Percentiles rank a stretch among this genome's conserved stretches.
Evolutionary conservation across 2,113 vertebrate species (phyloP).

Genomic region (Alaudala cheleensis): DNA sequence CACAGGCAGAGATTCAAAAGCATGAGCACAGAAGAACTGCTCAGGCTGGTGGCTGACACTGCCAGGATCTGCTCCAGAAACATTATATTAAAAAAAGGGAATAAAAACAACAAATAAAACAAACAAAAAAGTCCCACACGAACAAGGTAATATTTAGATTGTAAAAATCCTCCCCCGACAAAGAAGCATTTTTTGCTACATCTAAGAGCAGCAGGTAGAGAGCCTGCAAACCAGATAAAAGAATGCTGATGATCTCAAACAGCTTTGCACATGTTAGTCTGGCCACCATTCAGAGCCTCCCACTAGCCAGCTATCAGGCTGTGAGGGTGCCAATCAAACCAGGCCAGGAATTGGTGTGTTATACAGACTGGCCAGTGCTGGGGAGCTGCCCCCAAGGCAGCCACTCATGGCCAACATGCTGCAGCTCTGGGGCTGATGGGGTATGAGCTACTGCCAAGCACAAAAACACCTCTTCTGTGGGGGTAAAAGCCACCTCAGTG

Average conservation of each 20-base stretch:
- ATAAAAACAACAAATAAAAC: no score
- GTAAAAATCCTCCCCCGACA: neutral
- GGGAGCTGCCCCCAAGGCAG: neutral
- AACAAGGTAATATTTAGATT: neutral
- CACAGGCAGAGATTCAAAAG: neutral
- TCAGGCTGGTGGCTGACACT: neutral
- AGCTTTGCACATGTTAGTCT: neutral
- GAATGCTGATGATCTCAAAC: neutral
- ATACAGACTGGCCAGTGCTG: neutral
- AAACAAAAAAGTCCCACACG: neutral
- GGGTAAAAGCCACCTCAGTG: neutral
- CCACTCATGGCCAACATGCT: fast-evolving
- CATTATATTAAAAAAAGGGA: neutral
- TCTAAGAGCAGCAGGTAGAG: neutral
- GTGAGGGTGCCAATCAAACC: neutral
- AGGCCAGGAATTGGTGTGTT: fast-evolving
- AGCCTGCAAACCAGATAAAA: neutral
- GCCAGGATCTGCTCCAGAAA: neutral
- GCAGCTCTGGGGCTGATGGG: neutral
- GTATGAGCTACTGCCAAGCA: neutral
- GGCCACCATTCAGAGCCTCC: neutral
- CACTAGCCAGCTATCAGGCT: neutral
- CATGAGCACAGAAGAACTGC: neutral
- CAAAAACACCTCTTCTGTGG: fast-evolving
- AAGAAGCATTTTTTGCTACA: neutral